Conservation (phyloP, 2,797 vertebrate species). For the Sarcoramphus papa region DNA sequence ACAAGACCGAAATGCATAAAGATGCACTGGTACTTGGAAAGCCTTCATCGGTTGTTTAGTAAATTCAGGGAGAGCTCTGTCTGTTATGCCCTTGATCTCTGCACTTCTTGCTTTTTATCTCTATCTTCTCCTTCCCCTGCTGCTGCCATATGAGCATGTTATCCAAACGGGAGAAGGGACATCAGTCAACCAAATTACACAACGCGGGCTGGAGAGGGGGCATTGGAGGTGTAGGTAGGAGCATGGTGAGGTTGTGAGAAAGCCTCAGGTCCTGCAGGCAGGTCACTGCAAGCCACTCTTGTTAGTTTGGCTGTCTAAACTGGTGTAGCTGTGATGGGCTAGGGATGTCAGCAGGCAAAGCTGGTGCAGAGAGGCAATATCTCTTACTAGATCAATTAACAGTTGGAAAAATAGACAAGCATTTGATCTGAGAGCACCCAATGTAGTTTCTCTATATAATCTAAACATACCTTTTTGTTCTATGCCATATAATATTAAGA, state of each 20-base stretch:
- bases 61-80: neutral
- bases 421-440: neutral
- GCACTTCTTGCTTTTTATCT: neutral
- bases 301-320: neutral
- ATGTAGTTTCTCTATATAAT: neutral
- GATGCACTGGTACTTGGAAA: neutral
- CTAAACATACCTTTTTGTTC: neutral
- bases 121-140: neutral
- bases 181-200: neutral
- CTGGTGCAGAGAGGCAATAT: neutral
- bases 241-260: neutral
- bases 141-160: neutral
- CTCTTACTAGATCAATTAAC: neutral
- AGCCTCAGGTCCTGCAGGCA: neutral
- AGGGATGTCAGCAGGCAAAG: neutral
- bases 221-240: neutral
- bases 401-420: neutral
- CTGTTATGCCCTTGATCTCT: neutral
- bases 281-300: neutral
- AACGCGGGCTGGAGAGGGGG: fast-evolving
- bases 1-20: neutral
- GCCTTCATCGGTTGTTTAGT: neutral
- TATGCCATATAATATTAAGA: neutral
- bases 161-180: neutral
- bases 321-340: neutral